These are phyloP conservation scores for Cyphomyrus discorhynchus DNA, from an alignment of 2,113 vertebrate species.

Conservation along the genomic window DNA sequence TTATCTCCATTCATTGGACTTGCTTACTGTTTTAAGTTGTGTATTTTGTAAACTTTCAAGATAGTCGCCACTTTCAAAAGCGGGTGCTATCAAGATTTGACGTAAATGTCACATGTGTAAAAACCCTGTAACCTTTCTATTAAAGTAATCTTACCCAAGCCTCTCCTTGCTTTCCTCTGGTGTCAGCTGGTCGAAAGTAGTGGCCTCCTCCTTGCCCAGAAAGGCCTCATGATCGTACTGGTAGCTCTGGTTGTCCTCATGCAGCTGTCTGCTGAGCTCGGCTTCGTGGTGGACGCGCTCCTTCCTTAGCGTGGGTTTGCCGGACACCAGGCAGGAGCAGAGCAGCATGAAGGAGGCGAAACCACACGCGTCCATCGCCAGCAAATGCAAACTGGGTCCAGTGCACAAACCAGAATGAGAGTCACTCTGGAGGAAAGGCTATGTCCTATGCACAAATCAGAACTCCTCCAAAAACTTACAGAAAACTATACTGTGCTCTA, in stretches of 20 bases:
- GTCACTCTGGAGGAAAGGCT: not conserved
- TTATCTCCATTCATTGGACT: not conserved
- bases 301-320: slow-evolving; percentile 79
- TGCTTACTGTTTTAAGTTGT: not conserved
- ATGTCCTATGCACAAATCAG: not conserved
- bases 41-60: not conserved
- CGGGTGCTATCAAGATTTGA: not conserved
- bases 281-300: slow-evolving; percentile 75
- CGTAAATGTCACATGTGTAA: not conserved
- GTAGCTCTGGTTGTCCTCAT: slow-evolving; percentile 79
- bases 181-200: slow-evolving; percentile 89
- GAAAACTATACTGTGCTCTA: slow-evolving; percentile 6
- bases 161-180: slow-evolving; percentile 83
- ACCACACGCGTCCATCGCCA: slow-evolving; percentile 50
- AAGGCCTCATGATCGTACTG: slow-evolving; percentile 95
- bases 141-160: slow-evolving; percentile 72
- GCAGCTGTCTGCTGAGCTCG: slow-evolving; percentile 54
- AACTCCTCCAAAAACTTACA: not conserved
- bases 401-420: not conserved
- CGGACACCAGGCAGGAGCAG: slow-evolving; percentile 41
- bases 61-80: not conserved
- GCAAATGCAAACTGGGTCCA: not conserved
- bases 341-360: slow-evolving; percentile 51
- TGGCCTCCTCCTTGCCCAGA: slow-evolving; percentile 87
- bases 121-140: not conserved